Conservation (phyloP, 2,113 vertebrate species). For the Tamias sibiricus region DNA sequence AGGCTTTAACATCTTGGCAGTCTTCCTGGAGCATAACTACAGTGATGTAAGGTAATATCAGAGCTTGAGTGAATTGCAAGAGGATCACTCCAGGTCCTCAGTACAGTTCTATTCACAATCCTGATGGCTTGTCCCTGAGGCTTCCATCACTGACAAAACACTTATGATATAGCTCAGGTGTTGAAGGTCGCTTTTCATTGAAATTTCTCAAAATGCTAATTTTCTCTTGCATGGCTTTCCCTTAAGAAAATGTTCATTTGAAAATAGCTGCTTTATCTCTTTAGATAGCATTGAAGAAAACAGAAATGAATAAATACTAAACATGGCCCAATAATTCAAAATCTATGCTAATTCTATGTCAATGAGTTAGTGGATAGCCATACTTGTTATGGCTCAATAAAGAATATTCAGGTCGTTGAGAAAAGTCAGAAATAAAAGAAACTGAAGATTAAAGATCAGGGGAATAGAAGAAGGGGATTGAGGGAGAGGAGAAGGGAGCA, state of each 20-base stretch:
- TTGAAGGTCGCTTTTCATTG: background rate
- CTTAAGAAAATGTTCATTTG: background rate
- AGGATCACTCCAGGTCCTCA: constrained; percentile 71
- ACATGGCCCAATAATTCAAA: background rate
- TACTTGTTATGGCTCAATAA: background rate
- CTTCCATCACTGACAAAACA: constrained; percentile 20
- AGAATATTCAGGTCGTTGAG: background rate
- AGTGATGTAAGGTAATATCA: constrained; percentile 79
- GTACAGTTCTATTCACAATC: background rate
- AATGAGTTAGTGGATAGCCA: background rate
- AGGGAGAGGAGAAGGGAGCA: too few species aligned
- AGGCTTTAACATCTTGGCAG: constrained; percentile 81
- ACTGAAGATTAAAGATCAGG: background rate
- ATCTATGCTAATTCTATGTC: background rate
- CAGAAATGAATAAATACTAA: background rate
- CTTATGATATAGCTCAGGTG: background rate
- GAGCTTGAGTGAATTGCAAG: constrained; percentile 64
- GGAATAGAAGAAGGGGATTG: too few species aligned
- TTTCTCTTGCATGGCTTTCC: constrained; percentile 13
- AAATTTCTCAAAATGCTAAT: constrained; percentile 35
- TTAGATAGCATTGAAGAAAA: background rate
- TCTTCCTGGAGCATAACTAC: constrained; percentile 65
- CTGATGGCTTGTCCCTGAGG: constrained; percentile 43
- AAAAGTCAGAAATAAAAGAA: constrained; percentile 19
- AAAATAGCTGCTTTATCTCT: background rate